These are phyloP conservation scores for Agrotis puta DNA, from an alignment of 2,888 invertebrate species.

Conservation along the genomic window DNA sequence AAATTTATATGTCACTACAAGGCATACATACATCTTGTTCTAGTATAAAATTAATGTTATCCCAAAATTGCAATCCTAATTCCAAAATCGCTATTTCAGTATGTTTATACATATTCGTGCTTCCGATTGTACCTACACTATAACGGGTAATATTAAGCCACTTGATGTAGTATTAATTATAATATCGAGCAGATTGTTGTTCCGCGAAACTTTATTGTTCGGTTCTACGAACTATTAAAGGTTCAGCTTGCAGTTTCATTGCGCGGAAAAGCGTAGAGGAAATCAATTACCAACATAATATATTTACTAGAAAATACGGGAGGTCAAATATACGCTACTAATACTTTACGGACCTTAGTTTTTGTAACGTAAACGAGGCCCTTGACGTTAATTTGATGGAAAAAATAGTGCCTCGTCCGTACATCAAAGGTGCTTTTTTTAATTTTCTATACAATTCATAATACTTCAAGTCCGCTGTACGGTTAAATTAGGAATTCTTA, in stretches of 20 bases:
- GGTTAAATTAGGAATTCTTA: too few relatives aligned
- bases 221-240: background rate
- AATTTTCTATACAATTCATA: too few relatives aligned
- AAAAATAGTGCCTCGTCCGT: too few relatives aligned
- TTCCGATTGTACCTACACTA: background rate
- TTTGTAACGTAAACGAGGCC: too few relatives aligned
- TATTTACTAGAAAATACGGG: too few relatives aligned
- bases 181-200: conserved; percentile 22
- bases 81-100: background rate
- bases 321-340: background rate
- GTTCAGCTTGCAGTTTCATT: background rate
- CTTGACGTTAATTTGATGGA: too few relatives aligned
- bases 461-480: too few relatives aligned
- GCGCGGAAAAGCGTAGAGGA: background rate
- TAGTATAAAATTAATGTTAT: background rate
- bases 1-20: too few relatives aligned
- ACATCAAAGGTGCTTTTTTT: too few relatives aligned
- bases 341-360: too few relatives aligned
- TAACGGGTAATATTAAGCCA: conserved; percentile 15
- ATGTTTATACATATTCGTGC: background rate
- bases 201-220: background rate
- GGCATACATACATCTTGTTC: too few relatives aligned
- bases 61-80: background rate
- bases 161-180: conserved; percentile 29
- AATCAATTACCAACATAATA: background rate